Percentiles rank a stretch among this genome's conserved stretches.
Conservation (phyloP, 2,113 vertebrate species). For the Picathartes gymnocephalus region DNA sequence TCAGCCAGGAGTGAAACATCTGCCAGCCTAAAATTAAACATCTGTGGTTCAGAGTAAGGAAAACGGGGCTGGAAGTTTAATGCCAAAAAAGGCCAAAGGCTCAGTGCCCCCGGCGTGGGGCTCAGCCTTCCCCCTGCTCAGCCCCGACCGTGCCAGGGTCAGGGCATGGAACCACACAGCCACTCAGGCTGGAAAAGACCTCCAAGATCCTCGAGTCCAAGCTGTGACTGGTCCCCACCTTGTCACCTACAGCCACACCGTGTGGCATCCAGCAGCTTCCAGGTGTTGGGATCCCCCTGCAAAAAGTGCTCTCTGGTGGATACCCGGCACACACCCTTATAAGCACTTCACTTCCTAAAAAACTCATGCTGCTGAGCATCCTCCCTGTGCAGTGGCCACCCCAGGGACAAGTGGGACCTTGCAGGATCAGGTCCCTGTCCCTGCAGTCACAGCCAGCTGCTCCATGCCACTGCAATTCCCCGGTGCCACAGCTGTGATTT, state of each 20-base stretch:
- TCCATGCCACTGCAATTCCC: not conserved
- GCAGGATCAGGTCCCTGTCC: fast-evolving
- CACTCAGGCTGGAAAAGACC: not conserved
- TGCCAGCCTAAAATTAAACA: constrained; percentile 73
- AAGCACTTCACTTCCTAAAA: not conserved
- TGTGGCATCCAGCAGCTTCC: fast-evolving
- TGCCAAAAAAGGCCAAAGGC: constrained; percentile 54
- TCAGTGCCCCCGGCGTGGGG: not conserved
- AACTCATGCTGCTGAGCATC: not conserved
- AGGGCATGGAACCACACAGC: not conserved
- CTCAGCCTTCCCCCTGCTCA: not conserved
- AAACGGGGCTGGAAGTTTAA: constrained; percentile 19
- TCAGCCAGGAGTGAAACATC: constrained; percentile 70
- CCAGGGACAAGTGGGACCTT: fast-evolving
- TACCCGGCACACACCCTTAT: fast-evolving
- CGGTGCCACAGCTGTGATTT: not conserved
- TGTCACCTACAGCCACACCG: not conserved
- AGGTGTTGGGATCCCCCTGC: not conserved
- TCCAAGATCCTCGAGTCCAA: too few relatives aligned
- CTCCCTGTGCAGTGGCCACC: not conserved
- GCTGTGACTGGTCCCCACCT: not conserved
- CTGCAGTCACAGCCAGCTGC: not conserved
- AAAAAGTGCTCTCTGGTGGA: fast-evolving
- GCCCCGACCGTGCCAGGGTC: fast-evolving
- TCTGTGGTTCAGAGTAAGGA: constrained; percentile 40